Conservation (phyloP, 2,888 invertebrate genomes). For the Cordilura impudica region DNA sequence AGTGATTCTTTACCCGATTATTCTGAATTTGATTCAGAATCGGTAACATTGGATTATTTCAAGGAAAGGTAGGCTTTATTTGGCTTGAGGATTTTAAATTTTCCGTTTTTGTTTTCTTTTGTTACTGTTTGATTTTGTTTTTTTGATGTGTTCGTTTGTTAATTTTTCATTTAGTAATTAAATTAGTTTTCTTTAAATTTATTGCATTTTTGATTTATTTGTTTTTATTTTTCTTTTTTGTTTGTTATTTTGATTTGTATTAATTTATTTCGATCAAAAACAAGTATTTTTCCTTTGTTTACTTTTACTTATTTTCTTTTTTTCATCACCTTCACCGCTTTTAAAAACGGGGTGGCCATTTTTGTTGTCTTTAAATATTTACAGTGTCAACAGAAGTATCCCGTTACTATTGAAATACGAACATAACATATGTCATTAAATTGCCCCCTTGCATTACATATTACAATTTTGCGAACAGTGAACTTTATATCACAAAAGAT, state of each 20-base stretch:
- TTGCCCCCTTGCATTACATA: too few species aligned
- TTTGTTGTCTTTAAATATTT: too few species aligned
- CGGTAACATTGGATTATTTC: constrained; percentile 79
- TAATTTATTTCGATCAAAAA: background rate
- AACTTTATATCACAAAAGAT: too few species aligned
- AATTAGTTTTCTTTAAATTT: constrained; percentile 1
- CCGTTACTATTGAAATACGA: too few species aligned
- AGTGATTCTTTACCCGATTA: constrained; percentile 80
- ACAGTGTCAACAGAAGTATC: too few species aligned
- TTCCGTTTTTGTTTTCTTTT: background rate
- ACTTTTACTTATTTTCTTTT: background rate
- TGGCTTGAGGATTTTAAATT: constrained; percentile 10
- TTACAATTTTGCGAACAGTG: too few species aligned
- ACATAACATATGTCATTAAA: too few species aligned
- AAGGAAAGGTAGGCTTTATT: constrained; percentile 78
- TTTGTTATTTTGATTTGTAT: constrained; percentile 3
- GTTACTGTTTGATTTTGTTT: background rate
- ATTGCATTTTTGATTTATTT: constrained; percentile 1
- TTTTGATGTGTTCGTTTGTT: background rate
- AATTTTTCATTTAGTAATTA: constrained; percentile 13
- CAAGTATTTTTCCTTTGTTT: constrained; percentile 5
- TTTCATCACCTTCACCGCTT: too few species aligned
- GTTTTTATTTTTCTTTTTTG: too few species aligned
- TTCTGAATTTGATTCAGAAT: constrained; percentile 80
- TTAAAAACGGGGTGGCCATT: too few species aligned